Conservation (phyloP, 1,140 invertebrate species). For the Acromyrmex echinatior region DNA sequence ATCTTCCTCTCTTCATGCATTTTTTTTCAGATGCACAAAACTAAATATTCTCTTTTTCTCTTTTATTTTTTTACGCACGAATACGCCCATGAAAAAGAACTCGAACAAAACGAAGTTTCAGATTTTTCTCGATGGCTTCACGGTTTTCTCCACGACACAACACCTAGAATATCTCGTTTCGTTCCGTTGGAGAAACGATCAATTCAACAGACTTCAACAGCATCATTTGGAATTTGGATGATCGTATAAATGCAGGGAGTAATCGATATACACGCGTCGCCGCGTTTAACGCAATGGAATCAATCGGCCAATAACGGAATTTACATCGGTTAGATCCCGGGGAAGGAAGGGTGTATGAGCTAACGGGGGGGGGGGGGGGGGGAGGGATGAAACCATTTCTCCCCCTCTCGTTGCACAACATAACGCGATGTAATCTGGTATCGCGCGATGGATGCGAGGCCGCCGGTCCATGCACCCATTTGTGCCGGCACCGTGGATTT, state of each 20-base stretch:
- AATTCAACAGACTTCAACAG: neutral
- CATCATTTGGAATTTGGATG: slow-evolving; percentile 39
- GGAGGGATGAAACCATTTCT: neutral
- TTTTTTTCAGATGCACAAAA: slow-evolving; percentile 21
- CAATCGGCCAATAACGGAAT: slow-evolving; percentile 62
- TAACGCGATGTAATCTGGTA: slow-evolving; percentile 64
- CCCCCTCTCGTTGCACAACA: slow-evolving; percentile 20
- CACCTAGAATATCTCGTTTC: neutral
- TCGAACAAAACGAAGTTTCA: neutral
- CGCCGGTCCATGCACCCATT: slow-evolving; percentile 52
- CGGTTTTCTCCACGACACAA: neutral
- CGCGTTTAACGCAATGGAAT: slow-evolving; percentile 36
- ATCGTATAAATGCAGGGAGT: slow-evolving; percentile 26
- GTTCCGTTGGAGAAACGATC: neutral
- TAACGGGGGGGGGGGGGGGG: no score
- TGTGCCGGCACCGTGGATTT: slow-evolving; percentile 50
- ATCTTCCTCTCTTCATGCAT: neutral
- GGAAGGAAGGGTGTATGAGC: neutral
- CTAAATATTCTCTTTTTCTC: neutral
- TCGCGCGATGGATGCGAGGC: slow-evolving; percentile 51
- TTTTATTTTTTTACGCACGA: neutral
- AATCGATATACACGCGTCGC: slow-evolving; percentile 42
- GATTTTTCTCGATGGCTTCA: neutral
- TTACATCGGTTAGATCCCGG: slow-evolving; percentile 41
- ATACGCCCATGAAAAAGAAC: neutral